Conservation (phyloP, 2,797 vertebrate genomes). For the Bucorvus abyssinicus region DNA sequence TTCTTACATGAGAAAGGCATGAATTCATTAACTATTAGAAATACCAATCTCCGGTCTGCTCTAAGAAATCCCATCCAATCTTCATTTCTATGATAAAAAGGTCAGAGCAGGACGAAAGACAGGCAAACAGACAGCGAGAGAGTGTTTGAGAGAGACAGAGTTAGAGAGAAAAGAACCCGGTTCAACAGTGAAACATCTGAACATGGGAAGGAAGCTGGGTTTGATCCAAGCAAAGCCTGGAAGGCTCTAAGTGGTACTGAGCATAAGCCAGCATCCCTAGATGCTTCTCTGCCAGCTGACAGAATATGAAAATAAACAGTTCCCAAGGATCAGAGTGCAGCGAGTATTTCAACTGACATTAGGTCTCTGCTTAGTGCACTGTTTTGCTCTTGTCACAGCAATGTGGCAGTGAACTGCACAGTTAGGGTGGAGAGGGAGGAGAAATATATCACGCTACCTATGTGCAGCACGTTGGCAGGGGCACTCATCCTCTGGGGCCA, state of each 20-base stretch:
- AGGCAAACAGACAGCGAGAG: not conserved
- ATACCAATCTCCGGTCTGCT: not conserved
- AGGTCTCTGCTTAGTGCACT: not conserved
- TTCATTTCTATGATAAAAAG: not conserved
- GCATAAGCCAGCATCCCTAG: not conserved
- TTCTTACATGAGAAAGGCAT: not conserved
- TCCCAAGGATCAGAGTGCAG: not conserved
- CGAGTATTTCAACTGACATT: not conserved
- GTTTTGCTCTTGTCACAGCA: not conserved
- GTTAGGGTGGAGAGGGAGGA: not conserved
- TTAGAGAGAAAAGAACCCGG: not conserved
- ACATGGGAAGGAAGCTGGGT: not conserved
- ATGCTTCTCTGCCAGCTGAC: not conserved
- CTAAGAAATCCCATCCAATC: not conserved
- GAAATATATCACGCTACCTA: not conserved
- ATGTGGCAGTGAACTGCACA: not conserved
- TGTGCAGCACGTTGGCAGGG: not conserved
- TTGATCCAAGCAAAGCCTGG: not conserved
- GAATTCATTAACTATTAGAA: not conserved
- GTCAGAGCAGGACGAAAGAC: not conserved
- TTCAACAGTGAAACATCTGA: constrained; percentile 8
- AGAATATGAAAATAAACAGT: not conserved
- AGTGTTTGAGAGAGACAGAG: not conserved
- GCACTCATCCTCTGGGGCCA: not conserved
- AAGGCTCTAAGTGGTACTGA: not conserved